Percentiles rank a stretch among this genome's conserved stretches.
These are phyloP conservation scores for Psittacula derbiana DNA, from an alignment of 2,797 vertebrate genomes.

Conservation along the genomic window DNA sequence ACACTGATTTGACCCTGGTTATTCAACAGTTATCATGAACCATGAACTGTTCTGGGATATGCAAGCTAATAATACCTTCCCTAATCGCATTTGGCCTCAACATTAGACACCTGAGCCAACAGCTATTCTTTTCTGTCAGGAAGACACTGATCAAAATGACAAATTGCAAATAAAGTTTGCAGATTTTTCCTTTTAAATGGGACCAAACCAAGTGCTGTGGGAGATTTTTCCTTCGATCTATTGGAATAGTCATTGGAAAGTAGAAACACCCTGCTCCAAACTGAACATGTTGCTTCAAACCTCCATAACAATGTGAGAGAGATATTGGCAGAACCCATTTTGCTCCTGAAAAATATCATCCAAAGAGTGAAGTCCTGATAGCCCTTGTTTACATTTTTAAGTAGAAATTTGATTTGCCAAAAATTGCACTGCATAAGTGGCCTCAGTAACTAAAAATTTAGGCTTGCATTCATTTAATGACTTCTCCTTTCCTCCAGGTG, in stretches of 20 bases:
- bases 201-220: neutral
- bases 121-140: slow-evolving; percentile 9
- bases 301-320: neutral
- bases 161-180: slow-evolving; percentile 22
- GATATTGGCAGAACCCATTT: neutral
- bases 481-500: neutral
- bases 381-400: slow-evolving; percentile 9
- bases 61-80: neutral
- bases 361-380: neutral
- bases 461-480: neutral
- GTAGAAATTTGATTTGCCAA: neutral
- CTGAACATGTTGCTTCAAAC: neutral
- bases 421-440: neutral
- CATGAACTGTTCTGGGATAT: neutral
- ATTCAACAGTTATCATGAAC: neutral
- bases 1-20: neutral
- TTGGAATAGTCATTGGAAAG: slow-evolving; percentile 12
- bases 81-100: neutral
- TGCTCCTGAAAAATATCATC: neutral
- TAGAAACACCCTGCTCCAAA: neutral
- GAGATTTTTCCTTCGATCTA: slow-evolving; percentile 27
- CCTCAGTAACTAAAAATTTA: neutral
- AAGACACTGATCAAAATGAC: neutral
- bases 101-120: neutral
- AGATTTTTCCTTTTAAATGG: slow-evolving; percentile 11